Conservation (phyloP, 2,797 vertebrate species). For the Acanthurus leucopareius region DNA sequence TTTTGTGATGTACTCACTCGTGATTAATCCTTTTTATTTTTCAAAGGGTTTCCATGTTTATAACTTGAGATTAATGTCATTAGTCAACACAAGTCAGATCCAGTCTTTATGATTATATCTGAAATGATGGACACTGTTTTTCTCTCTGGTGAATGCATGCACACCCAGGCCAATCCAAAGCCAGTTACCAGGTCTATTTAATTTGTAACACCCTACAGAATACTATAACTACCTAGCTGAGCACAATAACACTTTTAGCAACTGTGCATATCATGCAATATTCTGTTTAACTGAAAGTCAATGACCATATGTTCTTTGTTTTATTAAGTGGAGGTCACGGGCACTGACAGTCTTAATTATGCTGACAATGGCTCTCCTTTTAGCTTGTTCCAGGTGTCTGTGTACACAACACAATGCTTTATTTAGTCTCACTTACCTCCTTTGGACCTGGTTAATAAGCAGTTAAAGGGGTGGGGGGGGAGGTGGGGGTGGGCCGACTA, state of each 20-base stretch:
- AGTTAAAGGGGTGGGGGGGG: slow-evolving; percentile 6
- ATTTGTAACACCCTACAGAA: neutral
- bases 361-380: slow-evolving; percentile 48
- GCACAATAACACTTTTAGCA: neutral
- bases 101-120: slow-evolving; percentile 18
- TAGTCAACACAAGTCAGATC: slow-evolving; percentile 34
- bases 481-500: slow-evolving; percentile 12
- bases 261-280: neutral
- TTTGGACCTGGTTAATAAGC: slow-evolving; percentile 49
- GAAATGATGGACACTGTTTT: slow-evolving; percentile 25
- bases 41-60: slow-evolving; percentile 22
- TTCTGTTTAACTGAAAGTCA: neutral
- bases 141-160: neutral
- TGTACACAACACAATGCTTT: slow-evolving; percentile 47
- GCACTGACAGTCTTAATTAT: slow-evolving; percentile 20
- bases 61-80: slow-evolving; percentile 48
- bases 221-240: neutral
- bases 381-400: slow-evolving; percentile 41
- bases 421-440: slow-evolving; percentile 50
- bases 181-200: neutral
- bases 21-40: slow-evolving; percentile 54
- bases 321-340: slow-evolving; percentile 38
- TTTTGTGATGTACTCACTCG: slow-evolving; percentile 46
- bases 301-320: slow-evolving; percentile 25
- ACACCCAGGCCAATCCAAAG: neutral